Evolutionary conservation across 2,888 invertebrate genomes (phyloP).

Genomic region (Brachynemurus nebulosus): DNA sequence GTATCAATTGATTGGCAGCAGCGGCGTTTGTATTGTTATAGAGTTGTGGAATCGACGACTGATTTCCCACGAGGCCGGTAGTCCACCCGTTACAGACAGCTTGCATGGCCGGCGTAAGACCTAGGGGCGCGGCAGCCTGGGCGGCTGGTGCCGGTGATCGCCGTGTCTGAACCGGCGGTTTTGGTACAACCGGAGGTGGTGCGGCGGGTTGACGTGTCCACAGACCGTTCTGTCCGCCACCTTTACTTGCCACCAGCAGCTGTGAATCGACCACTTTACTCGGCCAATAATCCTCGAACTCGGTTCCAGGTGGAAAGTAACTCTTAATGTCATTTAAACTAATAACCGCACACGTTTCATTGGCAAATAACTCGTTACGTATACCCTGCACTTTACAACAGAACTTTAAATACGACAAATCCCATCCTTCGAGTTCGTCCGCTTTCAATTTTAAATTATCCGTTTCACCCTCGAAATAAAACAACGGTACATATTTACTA

Average conservation of each 20-base stretch:
- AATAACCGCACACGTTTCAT: conserved; percentile 81
- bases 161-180: conserved; percentile 41
- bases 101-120: conserved; percentile 22
- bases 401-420: conserved; percentile 82
- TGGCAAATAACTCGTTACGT: conserved; percentile 78
- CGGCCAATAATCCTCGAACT: conserved; percentile 89
- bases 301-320: conserved; percentile 78
- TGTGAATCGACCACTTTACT: conserved; percentile 76
- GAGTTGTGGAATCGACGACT: conserved; percentile 29
- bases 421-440: conserved; percentile 81
- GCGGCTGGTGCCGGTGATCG: conserved; percentile 30
- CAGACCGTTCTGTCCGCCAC: conserved; percentile 42
- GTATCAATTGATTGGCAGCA: conserved; percentile 4
- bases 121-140: conserved; percentile 17
- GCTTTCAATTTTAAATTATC: conserved; percentile 79
- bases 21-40: conserved; percentile 22
- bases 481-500: conserved; percentile 80
- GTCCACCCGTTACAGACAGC: conserved; percentile 32
- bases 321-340: conserved; percentile 81
- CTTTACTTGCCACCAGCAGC: conserved; percentile 55
- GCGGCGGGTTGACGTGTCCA: conserved; percentile 68
- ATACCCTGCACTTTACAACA: conserved; percentile 92
- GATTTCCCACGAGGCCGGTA: conserved; percentile 32
- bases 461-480: conserved; percentile 85
- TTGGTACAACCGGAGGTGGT: conserved; percentile 43